Base-by-base conservation (phyloP, 2,888 invertebrate genomes). In the Melitaea athalia region DNA sequence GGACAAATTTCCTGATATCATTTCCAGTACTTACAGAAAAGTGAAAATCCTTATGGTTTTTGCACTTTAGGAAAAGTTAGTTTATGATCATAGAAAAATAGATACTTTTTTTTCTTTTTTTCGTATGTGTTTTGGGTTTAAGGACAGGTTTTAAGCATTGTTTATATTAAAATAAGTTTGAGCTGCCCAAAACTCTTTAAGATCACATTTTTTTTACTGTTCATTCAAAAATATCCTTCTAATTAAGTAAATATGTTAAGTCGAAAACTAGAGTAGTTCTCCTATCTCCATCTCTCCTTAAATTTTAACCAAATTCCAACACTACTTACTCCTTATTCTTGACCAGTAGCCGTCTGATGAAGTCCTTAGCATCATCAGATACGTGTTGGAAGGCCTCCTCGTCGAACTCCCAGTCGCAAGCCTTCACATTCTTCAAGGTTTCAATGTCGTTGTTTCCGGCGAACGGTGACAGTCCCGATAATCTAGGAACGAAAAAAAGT, bases 321-420 rank as follows among this genome's bases (percentile, higher is more conserved):
- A 11, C 8, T 61, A 93, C 96, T 94, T 88, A 98, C 96, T 98
- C 98, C 92, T 99, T 99, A 86, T 96, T 98, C 87, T 97, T 96
- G 71, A 98, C 93, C 14, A 99, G 94, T 71, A 99, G 94, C 82
- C 97, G 95, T 76, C 96, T 95, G 87, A 99, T 99, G 90, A 99
- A 99, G 94, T 99, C 99, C 93, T 98, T 99, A 79, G 97, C 99
- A 86, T 99, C 98, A 67, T 98, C 97, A 0, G 99, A 99, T 64
- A 99, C 98, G 81, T 96, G 95, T 33, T 95, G 93, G 94, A 99
- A 99, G 10, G 98, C 96, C 80, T 99, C 98, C 83, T 97, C 96
- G 84, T 99, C 99, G 91, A 99, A 99, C 94, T 98, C 98, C 99
- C 99, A 99, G 89, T 99, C 99, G 87, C 99, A 99, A 11, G 97